Conservation (phyloP, 2,888 invertebrate genomes). For the Drosophila niveifrons region DNA sequence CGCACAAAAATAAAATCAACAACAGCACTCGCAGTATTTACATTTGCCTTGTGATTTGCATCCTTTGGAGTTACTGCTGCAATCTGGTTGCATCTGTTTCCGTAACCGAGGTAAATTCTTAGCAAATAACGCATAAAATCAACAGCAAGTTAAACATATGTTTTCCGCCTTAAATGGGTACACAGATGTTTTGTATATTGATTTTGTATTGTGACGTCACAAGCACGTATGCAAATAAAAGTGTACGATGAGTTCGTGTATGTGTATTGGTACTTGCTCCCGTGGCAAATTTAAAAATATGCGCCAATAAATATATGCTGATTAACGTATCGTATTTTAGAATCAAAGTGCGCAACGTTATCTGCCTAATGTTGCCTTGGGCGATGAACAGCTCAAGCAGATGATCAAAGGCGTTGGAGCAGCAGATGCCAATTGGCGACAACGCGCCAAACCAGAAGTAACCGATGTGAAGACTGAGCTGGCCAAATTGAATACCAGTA, state of each 20-base stretch:
- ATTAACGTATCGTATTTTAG: slow-evolving; percentile 53
- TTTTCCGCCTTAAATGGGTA: slow-evolving; percentile 20
- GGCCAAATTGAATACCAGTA: slow-evolving; percentile 83
- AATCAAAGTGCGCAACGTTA: slow-evolving; percentile 75
- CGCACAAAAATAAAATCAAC: background rate
- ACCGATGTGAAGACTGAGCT: slow-evolving; percentile 83
- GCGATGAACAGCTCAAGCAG: slow-evolving; percentile 81
- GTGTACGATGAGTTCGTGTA: background rate
- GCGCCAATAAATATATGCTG: slow-evolving; percentile 14
- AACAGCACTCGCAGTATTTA: slow-evolving; percentile 17
- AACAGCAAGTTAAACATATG: slow-evolving; percentile 44
- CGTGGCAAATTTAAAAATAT: slow-evolving; percentile 46
- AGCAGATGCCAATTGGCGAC: slow-evolving; percentile 78
- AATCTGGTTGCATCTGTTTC: slow-evolving; percentile 17
- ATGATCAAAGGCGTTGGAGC: slow-evolving; percentile 82
- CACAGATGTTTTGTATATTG: slow-evolving; percentile 59
- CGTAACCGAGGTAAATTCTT: slow-evolving; percentile 44
- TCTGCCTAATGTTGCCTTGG: slow-evolving; percentile 59
- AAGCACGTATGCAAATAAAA: slow-evolving; percentile 11
- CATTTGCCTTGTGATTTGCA: slow-evolving; percentile 32
- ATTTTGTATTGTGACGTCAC: slow-evolving; percentile 61
- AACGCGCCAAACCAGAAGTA: slow-evolving; percentile 73
- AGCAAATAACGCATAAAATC: background rate
- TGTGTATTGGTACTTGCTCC: slow-evolving; percentile 22
- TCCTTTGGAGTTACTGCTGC: slow-evolving; percentile 22